Evolutionary conservation across 37 sponge, comb jelly and placozoan species (phyloP).

Genomic region (Hormiphora californensis): DNA sequence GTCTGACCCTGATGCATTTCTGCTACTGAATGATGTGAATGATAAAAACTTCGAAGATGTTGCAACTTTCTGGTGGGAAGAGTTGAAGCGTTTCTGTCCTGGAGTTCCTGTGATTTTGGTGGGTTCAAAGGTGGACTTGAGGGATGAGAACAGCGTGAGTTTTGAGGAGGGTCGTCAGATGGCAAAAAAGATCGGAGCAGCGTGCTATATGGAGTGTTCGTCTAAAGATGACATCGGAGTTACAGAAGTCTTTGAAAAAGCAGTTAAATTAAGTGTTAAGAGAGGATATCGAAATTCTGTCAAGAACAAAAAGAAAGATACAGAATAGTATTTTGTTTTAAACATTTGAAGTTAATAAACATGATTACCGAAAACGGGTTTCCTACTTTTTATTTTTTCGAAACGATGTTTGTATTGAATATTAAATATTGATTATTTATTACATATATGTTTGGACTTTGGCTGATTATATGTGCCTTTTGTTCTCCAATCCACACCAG

Average conservation of each 20-base stretch:
- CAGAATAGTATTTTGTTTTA: no score
- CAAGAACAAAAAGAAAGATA: no score
- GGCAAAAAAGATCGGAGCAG: neutral
- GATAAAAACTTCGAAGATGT: neutral
- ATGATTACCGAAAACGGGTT: neutral
- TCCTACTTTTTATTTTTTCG: neutral
- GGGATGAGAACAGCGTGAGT: neutral
- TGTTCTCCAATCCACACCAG: no score
- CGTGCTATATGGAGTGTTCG: neutral
- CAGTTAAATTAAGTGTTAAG: neutral
- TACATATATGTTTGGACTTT: no score
- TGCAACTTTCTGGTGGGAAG: neutral
- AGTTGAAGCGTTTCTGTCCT: neutral
- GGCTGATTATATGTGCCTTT: no score
- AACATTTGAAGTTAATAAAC: neutral
- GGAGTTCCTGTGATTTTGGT: neutral
- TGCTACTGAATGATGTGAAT: neutral
- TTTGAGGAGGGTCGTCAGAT: neutral
- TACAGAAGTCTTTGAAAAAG: neutral
- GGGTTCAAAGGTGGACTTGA: neutral
- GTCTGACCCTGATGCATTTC: neutral
- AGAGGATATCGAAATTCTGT: neutral
- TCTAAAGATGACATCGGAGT: neutral
- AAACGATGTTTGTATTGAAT: no score
- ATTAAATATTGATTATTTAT: neutral